Evolutionary conservation across 2,888 invertebrate genomes (phyloP).

Genomic region (Galeruca laticollis): DNA sequence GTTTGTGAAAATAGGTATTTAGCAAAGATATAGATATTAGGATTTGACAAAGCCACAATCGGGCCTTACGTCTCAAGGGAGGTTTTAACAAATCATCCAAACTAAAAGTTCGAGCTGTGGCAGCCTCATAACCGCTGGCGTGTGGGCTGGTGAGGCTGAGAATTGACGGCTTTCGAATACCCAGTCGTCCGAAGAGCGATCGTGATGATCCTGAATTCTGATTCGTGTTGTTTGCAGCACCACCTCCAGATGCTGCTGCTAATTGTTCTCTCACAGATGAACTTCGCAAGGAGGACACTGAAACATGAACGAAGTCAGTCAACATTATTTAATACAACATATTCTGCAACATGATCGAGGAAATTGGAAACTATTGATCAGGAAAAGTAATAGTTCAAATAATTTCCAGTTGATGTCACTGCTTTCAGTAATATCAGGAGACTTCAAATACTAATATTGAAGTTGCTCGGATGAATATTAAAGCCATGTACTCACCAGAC

Average conservation of each 20-base stretch:
- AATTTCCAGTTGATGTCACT: neutral
- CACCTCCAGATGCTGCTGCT: slow-evolving; percentile 67
- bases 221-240: slow-evolving; percentile 62
- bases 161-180: slow-evolving; percentile 90
- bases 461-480: neutral
- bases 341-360: too few relatives aligned
- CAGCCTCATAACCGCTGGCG: slow-evolving; percentile 68
- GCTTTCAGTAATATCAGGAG: neutral
- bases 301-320: neutral
- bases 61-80: slow-evolving; percentile 81
- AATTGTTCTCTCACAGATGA: slow-evolving; percentile 74
- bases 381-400: neutral
- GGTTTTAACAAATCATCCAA: slow-evolving; percentile 90
- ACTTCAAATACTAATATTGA: neutral
- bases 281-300: slow-evolving; percentile 64
- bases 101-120: slow-evolving; percentile 86
- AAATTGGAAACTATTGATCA: neutral
- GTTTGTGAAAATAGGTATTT: slow-evolving; percentile 4
- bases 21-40: slow-evolving; percentile 29
- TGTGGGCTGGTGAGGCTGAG: slow-evolving; percentile 81
- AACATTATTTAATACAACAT: neutral
- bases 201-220: slow-evolving; percentile 70
- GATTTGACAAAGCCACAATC: slow-evolving; percentile 28
- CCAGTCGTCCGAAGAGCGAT: slow-evolving; percentile 84
- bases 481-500: too few relatives aligned